Base-by-base conservation (phyloP, 2,113 vertebrate species). In the Hippolais icterina region DNA sequence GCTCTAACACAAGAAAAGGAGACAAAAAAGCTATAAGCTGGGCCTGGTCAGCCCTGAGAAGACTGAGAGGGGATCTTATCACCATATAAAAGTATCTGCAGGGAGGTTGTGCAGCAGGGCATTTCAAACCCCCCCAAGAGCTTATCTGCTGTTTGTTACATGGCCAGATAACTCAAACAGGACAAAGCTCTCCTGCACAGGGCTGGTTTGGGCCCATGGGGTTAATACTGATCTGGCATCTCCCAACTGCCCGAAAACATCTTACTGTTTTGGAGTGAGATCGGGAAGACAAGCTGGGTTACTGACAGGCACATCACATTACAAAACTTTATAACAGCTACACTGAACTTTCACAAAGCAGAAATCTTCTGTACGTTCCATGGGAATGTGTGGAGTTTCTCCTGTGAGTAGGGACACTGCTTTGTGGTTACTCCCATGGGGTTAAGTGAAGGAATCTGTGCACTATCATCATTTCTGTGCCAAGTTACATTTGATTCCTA, bases 11-110 rank as follows among this genome's bases (percentile, higher is more conserved):
- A 53, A 53, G 16, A 29, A 53, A 53, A 53, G 52, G 17, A 28
- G 27, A 53, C 18, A 11, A 29, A 53, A 53, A 53, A 53, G 10
- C 52, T 53, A 10, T 53, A 29, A 53, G 28, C 15, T 53, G 16
- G 27, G 35, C 2, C 57, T 79, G 49, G 20, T 18, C 57, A 63
- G 24, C n/a, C 56, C 29, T 1, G 4, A 41, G 35, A 24, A 64
- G 49, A 13, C 14, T 18, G n/a, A 42, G 49, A 54, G n/a, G 29
- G 25, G 49, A 29, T 9, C 11, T n/a, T n/a, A 17, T 4, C 25
- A 21, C 15, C 33, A 5, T 1, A 1, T 9, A 1, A 4, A 11
- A 50, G 29, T 11, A 2, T 2, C 37, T 76, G 17, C 61, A 76
- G 37, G 31, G 23, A 24, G 18, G 15, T 16, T 41, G 8, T 41